phyloP scores from a whole-genome alignment of 2,113 vertebrate genomes.

The Amblyornis subalaris region DNA sequence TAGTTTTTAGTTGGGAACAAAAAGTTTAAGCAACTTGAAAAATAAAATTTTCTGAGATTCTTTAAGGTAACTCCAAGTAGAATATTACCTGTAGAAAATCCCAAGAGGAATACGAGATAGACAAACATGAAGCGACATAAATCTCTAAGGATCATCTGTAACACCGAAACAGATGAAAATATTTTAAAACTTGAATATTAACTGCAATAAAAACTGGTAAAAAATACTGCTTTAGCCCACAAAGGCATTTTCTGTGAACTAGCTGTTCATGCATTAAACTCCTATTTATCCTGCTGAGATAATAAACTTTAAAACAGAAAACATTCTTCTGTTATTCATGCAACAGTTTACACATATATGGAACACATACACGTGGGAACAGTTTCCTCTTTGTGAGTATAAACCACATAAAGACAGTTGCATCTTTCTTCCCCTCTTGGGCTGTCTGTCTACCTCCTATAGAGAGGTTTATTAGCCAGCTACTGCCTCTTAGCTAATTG shows the following conservation, averaged over 20 bases:
- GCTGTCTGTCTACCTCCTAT: background rate
- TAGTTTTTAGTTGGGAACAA: background rate
- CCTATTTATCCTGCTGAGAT: background rate
- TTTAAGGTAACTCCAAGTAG: background rate
- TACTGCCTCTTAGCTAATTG: background rate
- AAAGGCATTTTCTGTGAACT: background rate
- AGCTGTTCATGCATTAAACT: background rate
- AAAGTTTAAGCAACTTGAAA: background rate
- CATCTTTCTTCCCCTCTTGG: background rate
- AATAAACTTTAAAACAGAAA: background rate
- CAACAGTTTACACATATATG: background rate
- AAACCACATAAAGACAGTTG: background rate
- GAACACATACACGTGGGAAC: background rate
- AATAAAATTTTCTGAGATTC: background rate
- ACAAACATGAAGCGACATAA: slow-evolving; percentile 92
- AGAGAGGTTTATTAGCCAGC: background rate
- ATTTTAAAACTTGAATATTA: background rate
- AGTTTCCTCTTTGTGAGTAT: background rate
- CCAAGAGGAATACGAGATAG: slow-evolving; percentile 89
- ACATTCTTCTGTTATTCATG: background rate
- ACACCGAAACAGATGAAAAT: background rate
- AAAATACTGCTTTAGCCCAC: background rate
- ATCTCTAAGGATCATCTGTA: slow-evolving; percentile 93
- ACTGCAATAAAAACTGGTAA: background rate
- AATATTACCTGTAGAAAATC: slow-evolving; percentile 91